Base-by-base conservation (phyloP, 2,113 vertebrate species). In the Sigmodon hispidus region DNA sequence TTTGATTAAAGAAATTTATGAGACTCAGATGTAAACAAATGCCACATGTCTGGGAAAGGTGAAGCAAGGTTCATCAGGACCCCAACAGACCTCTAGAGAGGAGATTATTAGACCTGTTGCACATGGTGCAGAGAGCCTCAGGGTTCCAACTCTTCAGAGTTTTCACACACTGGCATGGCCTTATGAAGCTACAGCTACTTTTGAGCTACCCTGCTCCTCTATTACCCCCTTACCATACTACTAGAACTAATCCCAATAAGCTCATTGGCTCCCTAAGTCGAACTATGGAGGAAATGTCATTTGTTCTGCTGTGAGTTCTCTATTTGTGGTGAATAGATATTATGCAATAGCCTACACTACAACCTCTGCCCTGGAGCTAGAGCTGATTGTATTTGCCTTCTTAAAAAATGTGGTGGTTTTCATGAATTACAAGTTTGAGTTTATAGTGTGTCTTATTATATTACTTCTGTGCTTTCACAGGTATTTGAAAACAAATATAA, bases 151-250 rank as follows among this genome's bases (percentile, higher is more conserved):
- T 24, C 43, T 59, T 11, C 21, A 40, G 36, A 40, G 79, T 29
- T 7, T 61, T 59, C n/a, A 15, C 7, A 61, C 26, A 24, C 5
- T 4, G 24, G 12, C 5, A 2, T 0, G 3, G n/a, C n/a, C 11
- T 43, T 59, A 7, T 15, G 0, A 5, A 26, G 22, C 40, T 40
- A n/a, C 11, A 43, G 55, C 22, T 40, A 3, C 45, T 29, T 24
- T 61, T 40, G 55, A 59, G 12, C 9, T 24, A 83, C 5, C 21
- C n/a, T 29, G 13, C 6, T 61, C 36, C 24, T 83, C 1, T 59
- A 29, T 15, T 6, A 29, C 59, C 80, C n/a, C 22, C 43, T 55
- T n/a, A 40, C 12, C 22, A 61, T 22, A 24, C 13, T 83, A 22
- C 13, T 15, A 24, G 7, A 43, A 43, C 3, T 43, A 43, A 29